These are phyloP conservation scores for Cygnus olor DNA, from an alignment of 2,797 vertebrate genomes.

Conservation along the genomic window DNA sequence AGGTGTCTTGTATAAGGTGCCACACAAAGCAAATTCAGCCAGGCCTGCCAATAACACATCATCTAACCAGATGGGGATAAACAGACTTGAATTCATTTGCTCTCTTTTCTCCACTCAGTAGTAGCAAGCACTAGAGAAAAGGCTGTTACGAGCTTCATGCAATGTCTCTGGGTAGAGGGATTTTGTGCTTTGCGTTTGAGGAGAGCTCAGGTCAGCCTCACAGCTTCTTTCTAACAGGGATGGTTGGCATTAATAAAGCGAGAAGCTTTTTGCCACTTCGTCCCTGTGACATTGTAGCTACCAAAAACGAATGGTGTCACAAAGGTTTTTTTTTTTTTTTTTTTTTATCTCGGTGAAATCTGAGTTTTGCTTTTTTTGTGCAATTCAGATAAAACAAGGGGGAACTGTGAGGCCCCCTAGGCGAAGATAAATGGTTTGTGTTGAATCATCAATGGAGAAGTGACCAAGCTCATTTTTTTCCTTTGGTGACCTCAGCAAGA, in stretches of 20 bases:
- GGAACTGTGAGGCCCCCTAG: not conserved
- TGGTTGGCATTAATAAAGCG: slow-evolving; percentile 8
- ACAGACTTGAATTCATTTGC: slow-evolving; percentile 69
- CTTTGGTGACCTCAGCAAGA: slow-evolving; percentile 61
- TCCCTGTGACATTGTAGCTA: not conserved
- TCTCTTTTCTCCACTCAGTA: slow-evolving; percentile 46
- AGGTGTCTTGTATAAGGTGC: slow-evolving; percentile 65
- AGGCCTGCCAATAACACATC: slow-evolving; percentile 67
- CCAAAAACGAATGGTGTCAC: not conserved
- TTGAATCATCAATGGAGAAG: slow-evolving; percentile 35
- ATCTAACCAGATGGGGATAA: slow-evolving; percentile 71
- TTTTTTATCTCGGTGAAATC: not conserved
- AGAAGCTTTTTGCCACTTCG: slow-evolving; percentile 10
- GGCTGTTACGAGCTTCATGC: slow-evolving; percentile 37
- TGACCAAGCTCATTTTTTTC: slow-evolving; percentile 56
- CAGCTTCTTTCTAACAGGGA: not conserved
- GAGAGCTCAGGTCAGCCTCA: slow-evolving; percentile 23
- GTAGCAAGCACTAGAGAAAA: slow-evolving; percentile 53
- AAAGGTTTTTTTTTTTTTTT: not conserved
- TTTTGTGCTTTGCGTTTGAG: slow-evolving; percentile 3
- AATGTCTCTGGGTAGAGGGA: not conserved
- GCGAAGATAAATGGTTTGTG: slow-evolving; percentile 35
- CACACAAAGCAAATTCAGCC: slow-evolving; percentile 65
- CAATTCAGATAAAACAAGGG: not conserved
- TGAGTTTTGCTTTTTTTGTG: not conserved